phyloP scores from a whole-genome alignment of 2,797 vertebrate genomes.

The Tokudaia tokunoshimensis region DNA sequence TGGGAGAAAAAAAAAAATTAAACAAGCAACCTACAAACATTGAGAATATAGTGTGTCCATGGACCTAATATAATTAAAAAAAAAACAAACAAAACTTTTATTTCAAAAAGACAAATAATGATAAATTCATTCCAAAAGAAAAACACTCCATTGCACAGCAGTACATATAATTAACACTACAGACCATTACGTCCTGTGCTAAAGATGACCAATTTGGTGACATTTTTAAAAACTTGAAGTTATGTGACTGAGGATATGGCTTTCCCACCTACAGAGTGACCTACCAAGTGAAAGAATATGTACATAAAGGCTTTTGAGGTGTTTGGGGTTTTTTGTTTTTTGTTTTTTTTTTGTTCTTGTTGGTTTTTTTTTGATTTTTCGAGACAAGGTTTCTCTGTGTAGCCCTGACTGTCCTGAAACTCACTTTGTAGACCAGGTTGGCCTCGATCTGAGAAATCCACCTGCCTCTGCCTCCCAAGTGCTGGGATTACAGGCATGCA shows the following conservation, averaged over 20 bases:
- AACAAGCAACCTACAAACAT: not conserved
- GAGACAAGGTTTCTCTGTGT: no score
- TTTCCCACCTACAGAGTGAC: not conserved
- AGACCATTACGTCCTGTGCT: not conserved
- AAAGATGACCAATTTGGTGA: not conserved
- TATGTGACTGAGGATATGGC: not conserved
- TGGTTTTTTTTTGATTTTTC: no score
- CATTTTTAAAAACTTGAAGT: not conserved
- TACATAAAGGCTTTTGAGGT: not conserved
- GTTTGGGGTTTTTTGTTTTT: no score
- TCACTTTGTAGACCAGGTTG: no score
- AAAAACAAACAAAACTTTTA: constrained; percentile 81
- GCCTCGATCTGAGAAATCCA: no score
- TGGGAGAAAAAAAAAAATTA: not conserved
- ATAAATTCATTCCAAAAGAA: not conserved
- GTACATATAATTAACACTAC: not conserved
- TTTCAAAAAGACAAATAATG: not conserved
- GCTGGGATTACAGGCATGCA: no score
- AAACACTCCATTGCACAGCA: not conserved
- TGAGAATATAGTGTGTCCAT: not conserved
- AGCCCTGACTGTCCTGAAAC: no score
- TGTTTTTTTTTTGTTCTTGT: no score
- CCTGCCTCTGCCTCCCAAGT: no score
- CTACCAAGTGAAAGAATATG: not conserved
- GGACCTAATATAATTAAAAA: constrained; percentile 72